Evolutionary conservation across 2,797 vertebrate genomes (phyloP).

Genomic region (Tokudaia muenninki): DNA sequence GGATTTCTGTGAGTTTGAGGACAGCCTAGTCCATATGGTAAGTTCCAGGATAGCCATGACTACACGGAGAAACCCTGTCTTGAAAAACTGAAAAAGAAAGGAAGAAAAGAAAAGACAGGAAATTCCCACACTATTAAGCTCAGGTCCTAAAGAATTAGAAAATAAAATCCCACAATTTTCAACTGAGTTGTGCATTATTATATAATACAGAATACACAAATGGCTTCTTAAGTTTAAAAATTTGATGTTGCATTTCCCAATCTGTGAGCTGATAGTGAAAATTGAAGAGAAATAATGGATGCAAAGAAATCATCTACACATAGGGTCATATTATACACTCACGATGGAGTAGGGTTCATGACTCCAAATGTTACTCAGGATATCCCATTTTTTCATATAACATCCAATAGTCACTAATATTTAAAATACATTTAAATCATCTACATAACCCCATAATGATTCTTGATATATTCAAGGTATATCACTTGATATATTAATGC

Average conservation of each 20-base stretch:
- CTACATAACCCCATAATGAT: neutral
- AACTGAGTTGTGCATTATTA: neutral
- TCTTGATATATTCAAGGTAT: neutral
- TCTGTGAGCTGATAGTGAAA: neutral
- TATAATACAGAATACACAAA: neutral
- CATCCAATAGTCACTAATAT: neutral
- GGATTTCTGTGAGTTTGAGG: too few species aligned
- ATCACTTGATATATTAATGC: neutral
- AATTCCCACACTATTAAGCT: neutral
- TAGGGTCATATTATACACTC: neutral
- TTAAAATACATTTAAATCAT: slow-evolving; percentile 27
- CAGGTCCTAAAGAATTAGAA: neutral
- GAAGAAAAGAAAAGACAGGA: neutral
- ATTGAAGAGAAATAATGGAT: neutral
- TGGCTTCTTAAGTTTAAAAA: neutral
- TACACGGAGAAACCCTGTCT: too few species aligned
- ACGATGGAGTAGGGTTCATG: neutral
- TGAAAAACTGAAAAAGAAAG: too few species aligned
- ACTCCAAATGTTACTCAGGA: neutral
- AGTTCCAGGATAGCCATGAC: too few species aligned
- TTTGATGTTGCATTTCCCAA: neutral
- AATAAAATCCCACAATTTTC: neutral
- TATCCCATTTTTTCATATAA: neutral
- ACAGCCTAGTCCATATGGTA: too few species aligned
- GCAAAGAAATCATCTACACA: neutral